Evolutionary conservation across 2,888 invertebrate species (phyloP), one percentile per base, ranked within the genome.

Genomic region (Cheiracanthium punctorium): DNA sequence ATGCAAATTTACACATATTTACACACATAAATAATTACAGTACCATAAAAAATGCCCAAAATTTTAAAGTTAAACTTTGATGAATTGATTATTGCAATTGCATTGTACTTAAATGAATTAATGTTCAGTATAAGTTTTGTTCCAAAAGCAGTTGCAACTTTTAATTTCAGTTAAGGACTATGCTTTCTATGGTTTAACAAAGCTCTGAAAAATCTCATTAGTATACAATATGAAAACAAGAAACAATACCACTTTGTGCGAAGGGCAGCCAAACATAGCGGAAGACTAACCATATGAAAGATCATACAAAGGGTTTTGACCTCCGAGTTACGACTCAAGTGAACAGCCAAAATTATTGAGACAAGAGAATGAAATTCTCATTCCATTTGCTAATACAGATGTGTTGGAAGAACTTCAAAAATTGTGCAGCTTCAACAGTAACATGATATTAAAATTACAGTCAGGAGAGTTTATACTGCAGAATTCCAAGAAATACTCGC

Each of bases 181-280:
- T 24, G 24, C 24, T 2, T 58, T 58, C 24, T 24, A 58, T 58
- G 24, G 58, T 58, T 58, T 58, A 24, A 58, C 20, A 58, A 58
- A 58, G 58, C 58, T 58, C 58, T 58, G 58, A 24, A 58, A 17
- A 58, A 58, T 58, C 58, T 58, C 58, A 5, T 58, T 24, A 58
- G 24, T 58, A 24, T 58, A 58, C 58, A 58, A 24, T 58, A 58
- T 58, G 58, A 24, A 58, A 58, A 58, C 58, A 58, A 58, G 24
- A 58, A 58, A 58, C 58, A 58, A 58, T 32, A 33, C 37, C 69
- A 69, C 17, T 80, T 87, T 87, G 87, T 87, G 87, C 87, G 87
- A 80, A 87, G 81, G 73, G 81, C 80, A 87, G 81, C 76, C 87
- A 87, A 71, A 77, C 67, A 80, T 29, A 87, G 76, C 76, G 81